These are phyloP conservation scores for Caretta caretta DNA, from an alignment of 2,113 vertebrate genomes.

Conservation along the genomic window DNA sequence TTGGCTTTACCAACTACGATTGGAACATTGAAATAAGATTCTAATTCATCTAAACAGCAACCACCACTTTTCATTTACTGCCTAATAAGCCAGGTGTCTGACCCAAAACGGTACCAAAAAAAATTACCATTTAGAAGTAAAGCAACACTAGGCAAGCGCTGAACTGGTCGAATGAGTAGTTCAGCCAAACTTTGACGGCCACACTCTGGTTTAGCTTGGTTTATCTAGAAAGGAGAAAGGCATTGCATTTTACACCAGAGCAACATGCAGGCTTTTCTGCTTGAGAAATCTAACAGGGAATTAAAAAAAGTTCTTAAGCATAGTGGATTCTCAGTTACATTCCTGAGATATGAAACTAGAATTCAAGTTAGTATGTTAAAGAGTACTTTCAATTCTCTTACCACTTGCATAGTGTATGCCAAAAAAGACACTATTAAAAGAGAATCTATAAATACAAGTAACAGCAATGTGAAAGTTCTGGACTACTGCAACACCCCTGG, in stretches of 20 bases:
- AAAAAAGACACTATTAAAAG: neutral
- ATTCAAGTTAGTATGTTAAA: neutral
- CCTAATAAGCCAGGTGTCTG: neutral
- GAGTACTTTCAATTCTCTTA: neutral
- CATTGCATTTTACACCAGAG: neutral
- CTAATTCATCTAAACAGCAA: neutral
- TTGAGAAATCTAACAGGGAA: neutral
- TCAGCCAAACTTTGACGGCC: conserved; percentile 95
- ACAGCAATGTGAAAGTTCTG: neutral
- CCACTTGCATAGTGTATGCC: neutral
- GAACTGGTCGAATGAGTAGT: conserved; percentile 96
- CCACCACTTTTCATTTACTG: neutral
- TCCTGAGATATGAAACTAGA: neutral
- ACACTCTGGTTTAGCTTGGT: conserved; percentile 97
- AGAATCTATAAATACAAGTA: neutral
- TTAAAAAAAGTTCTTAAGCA: neutral
- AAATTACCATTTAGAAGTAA: conserved; percentile 93
- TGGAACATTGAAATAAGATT: neutral
- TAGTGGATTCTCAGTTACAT: neutral
- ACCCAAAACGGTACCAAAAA: neutral
- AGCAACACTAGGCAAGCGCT: conserved; percentile 94
- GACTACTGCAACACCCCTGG: neutral
- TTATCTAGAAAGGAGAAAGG: conserved; percentile 83
- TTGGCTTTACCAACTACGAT: neutral
- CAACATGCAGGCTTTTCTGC: neutral